A percentile compares a stretch with the other conserved stretches of the same genome.
phyloP scores from a whole-genome alignment of 2,888 invertebrate genomes.

The Limenitis camilla region DNA sequence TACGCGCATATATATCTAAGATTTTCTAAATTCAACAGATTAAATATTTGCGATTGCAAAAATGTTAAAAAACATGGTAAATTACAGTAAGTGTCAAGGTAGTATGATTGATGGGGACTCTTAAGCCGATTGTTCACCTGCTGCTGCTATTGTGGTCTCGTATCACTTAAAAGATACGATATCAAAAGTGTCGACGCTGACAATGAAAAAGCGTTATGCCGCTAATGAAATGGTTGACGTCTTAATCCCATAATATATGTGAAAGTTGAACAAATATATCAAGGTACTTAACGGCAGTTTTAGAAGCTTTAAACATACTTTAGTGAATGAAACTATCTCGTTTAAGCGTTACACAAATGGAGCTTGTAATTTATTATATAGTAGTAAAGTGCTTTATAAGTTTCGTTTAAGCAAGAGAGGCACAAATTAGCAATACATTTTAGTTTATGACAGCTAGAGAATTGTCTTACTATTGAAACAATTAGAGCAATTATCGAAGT shows the following conservation, averaged over 20 bases:
- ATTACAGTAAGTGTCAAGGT: constrained; percentile 4
- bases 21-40: not conserved
- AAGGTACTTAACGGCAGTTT: not conserved
- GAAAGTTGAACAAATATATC: not conserved
- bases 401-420: not conserved
- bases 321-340: too few relatives aligned
- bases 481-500: constrained; percentile 7
- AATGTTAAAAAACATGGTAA: not conserved
- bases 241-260: not conserved
- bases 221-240: not conserved
- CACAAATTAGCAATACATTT: not conserved
- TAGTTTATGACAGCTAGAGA: constrained; percentile 8
- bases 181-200: not conserved
- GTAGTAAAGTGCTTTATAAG: not conserved
- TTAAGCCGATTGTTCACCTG: not conserved
- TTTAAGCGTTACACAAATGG: too few relatives aligned
- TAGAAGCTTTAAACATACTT: not conserved
- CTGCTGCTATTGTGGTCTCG: not conserved
- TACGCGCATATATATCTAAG: not conserved
- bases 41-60: not conserved
- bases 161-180: not conserved
- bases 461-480: not conserved
- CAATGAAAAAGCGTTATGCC: not conserved
- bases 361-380: not conserved
- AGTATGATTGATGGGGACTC: constrained; percentile 9